These are phyloP conservation scores for Poeciliopsis presidionis DNA, from an alignment of 2,797 vertebrate genomes.

Conservation along the genomic window DNA sequence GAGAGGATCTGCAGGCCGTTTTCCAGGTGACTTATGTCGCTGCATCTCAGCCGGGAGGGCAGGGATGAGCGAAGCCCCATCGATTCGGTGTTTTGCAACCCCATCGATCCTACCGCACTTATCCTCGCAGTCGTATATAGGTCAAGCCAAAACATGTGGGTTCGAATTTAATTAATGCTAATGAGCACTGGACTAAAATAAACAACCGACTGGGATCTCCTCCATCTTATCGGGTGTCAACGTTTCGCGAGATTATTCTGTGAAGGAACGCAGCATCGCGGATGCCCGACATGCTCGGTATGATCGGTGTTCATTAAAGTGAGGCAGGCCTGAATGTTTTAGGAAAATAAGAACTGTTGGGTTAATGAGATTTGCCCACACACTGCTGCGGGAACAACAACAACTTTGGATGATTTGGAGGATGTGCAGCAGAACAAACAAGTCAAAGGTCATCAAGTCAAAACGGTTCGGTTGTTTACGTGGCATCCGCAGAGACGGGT, in stretches of 20 bases:
- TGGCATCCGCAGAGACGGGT: conserved; percentile 17
- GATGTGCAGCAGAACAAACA: conserved; percentile 26
- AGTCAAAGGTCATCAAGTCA: conserved; percentile 33
- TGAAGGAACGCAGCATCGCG: conserved; percentile 40
- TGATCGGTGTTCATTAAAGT: conserved; percentile 34
- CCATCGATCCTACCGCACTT: conserved; percentile 47
- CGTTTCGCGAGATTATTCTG: conserved; percentile 30
- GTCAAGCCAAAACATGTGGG: conserved; percentile 36
- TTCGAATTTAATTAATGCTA: conserved; percentile 45
- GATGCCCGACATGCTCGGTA: conserved; percentile 17
- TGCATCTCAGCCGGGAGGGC: conserved; percentile 54
- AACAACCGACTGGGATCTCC: conserved; percentile 26
- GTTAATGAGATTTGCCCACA: conserved; percentile 44
- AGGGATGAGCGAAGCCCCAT: conserved; percentile 66
- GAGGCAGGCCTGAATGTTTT: conserved; percentile 32
- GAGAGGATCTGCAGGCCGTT: conserved; percentile 56
- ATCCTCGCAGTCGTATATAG: conserved; percentile 51
- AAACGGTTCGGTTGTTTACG: conserved; percentile 23
- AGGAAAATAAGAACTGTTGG: conserved; percentile 34
- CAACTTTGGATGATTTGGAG: conserved; percentile 32
- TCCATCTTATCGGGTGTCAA: not conserved
- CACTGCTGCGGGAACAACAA: not conserved
- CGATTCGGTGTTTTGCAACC: conserved; percentile 58
- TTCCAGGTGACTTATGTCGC: conserved; percentile 72
- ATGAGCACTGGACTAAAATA: conserved; percentile 23